phyloP scores from a whole-genome alignment of 2,113 vertebrate species.

The Merops nubicus region DNA sequence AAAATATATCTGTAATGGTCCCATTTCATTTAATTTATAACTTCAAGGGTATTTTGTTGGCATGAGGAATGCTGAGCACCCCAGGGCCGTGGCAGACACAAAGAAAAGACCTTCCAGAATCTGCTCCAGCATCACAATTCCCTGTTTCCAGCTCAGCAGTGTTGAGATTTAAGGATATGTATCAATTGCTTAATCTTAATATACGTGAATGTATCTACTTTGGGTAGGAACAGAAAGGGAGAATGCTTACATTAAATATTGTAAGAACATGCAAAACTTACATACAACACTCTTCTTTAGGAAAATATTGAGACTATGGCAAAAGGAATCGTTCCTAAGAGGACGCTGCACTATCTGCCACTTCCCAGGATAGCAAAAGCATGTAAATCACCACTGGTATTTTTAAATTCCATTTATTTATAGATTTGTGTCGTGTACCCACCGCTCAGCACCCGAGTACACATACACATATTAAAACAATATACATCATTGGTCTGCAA shows the following conservation, averaged over 20 bases:
- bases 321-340: neutral
- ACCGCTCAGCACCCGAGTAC: neutral
- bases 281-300: neutral
- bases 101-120: neutral
- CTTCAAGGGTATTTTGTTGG: neutral
- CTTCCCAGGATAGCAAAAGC: neutral
- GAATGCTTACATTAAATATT: neutral
- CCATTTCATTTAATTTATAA: neutral
- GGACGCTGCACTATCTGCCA: neutral
- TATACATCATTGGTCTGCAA: neutral
- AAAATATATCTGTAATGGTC: neutral
- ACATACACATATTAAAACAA: neutral
- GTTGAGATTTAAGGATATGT: neutral
- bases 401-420: conserved; percentile 4
- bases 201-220: neutral
- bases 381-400: neutral
- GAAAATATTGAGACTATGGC: neutral
- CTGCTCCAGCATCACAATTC: neutral
- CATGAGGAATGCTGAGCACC: neutral
- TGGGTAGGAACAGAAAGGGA: neutral
- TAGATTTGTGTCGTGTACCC: neutral
- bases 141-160: neutral
- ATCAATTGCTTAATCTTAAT: neutral
- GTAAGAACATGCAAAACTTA: neutral
- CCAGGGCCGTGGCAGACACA: neutral